Percentiles rank a stretch among this genome's conserved stretches.
phyloP scores from a whole-genome alignment of 2,888 invertebrate genomes.

The Drosophila anceps region DNA sequence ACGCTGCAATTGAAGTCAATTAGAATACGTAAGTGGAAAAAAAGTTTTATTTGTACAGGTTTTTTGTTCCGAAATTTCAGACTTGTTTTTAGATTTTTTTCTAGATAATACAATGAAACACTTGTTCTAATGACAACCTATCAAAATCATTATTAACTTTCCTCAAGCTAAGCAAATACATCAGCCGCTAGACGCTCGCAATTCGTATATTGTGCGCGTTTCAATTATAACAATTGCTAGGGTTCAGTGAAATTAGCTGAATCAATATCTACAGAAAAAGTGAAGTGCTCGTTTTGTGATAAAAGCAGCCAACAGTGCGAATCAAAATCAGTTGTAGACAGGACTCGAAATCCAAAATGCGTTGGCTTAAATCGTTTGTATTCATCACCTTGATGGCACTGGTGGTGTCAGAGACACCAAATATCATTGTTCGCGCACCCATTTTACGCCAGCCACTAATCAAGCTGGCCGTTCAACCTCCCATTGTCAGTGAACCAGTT shows the following conservation, averaged over 20 bases:
- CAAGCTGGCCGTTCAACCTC: constrained; percentile 60
- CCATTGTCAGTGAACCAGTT: not conserved
- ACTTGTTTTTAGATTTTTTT: constrained; percentile 8
- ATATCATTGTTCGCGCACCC: constrained; percentile 13
- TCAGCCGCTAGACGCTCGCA: constrained; percentile 17
- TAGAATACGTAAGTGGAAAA: not conserved
- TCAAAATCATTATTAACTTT: constrained; percentile 45
- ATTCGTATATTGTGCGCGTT: constrained; percentile 7
- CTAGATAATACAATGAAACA: constrained; percentile 48
- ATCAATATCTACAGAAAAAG: constrained; percentile 49
- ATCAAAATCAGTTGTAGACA: constrained; percentile 16
- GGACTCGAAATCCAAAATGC: constrained; percentile 53
- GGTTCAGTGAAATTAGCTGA: constrained; percentile 38
- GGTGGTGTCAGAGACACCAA: constrained; percentile 26
- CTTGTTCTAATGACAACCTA: constrained; percentile 55
- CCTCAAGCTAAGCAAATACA: constrained; percentile 65
- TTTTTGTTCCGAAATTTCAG: not conserved
- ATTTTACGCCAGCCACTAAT: constrained; percentile 23
- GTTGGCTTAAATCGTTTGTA: constrained; percentile 50
- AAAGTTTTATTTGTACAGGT: constrained; percentile 45
- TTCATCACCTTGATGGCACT: constrained; percentile 48
- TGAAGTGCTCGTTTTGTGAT: constrained; percentile 38
- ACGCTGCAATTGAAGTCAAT: not conserved
- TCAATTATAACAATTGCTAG: constrained; percentile 28
- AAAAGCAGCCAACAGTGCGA: constrained; percentile 44